A percentile compares a stretch with the other conserved stretches of the same genome.
These are phyloP conservation scores for Ericerus pela DNA, from an alignment of 1,140 invertebrate species.

Conservation along the genomic window DNA sequence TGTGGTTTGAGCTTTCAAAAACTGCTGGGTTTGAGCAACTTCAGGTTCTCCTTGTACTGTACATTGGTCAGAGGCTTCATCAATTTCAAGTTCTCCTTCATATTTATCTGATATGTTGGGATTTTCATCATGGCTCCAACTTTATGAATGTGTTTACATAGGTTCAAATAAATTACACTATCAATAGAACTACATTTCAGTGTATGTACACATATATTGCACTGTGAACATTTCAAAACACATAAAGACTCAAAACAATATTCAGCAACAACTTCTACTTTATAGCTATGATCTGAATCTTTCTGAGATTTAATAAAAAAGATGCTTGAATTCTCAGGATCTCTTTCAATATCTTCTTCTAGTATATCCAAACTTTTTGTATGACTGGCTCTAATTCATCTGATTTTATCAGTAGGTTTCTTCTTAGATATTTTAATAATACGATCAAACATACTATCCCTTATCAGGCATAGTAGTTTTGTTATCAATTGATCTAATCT, in stretches of 20 bases:
- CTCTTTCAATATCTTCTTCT: conserved; percentile 1
- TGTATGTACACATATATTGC: conserved; percentile 7
- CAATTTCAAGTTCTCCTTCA: background rate
- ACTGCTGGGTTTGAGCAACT: too few relatives aligned
- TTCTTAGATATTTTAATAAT: conserved; percentile 11
- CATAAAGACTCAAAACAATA: conserved; percentile 2
- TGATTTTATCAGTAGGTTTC: background rate
- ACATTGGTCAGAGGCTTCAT: too few relatives aligned
- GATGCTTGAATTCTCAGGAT: background rate
- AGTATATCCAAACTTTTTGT: background rate
- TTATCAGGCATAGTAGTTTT: conserved; percentile 5
- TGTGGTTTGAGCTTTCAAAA: too few relatives aligned
- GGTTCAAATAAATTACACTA: conserved; percentile 5
- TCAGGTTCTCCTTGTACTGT: too few relatives aligned
- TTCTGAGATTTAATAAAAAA: conserved; percentile 13
- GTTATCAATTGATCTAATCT: conserved; percentile 15
- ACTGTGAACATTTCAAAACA: conserved; percentile 6
- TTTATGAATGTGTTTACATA: conserved; percentile 12
- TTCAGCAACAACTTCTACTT: background rate
- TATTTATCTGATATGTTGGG: too few relatives aligned
- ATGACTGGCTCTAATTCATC: background rate
- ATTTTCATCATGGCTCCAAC: background rate
- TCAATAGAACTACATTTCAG: conserved; percentile 7
- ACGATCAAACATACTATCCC: conserved; percentile 6
- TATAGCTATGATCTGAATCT: background rate